phyloP scores from a whole-genome alignment of 2,113 vertebrate genomes.

The Galbula dea region DNA sequence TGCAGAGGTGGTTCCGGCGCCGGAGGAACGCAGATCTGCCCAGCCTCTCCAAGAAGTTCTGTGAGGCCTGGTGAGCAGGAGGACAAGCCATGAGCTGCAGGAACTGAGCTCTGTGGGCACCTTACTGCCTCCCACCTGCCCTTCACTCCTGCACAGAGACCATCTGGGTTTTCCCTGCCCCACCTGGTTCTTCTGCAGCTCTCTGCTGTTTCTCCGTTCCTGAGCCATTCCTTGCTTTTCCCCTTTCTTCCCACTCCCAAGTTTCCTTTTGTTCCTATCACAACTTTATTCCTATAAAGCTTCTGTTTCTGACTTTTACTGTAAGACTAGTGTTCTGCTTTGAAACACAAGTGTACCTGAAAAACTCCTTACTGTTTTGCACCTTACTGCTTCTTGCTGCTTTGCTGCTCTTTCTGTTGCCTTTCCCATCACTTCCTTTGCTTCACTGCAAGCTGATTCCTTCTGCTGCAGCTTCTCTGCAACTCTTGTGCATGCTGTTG shows the following conservation, averaged over 20 bases:
- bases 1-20: slow-evolving; percentile 84
- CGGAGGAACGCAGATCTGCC: slow-evolving; percentile 84
- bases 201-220: background rate
- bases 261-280: background rate
- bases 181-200: background rate
- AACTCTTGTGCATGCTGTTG: background rate
- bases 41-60: slow-evolving; percentile 86
- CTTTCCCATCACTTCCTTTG: background rate
- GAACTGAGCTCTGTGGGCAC: background rate
- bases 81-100: background rate
- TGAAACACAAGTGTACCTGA: background rate
- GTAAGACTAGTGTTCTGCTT: background rate
- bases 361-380: background rate
- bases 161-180: background rate
- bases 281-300: background rate
- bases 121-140: background rate
- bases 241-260: background rate
- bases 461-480: background rate
- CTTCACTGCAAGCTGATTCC: background rate
- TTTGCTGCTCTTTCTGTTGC: background rate
- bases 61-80: slow-evolving; percentile 84
- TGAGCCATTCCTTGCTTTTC: background rate
- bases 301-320: background rate
- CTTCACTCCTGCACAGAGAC: background rate
- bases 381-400: background rate